phyloP scores from a whole-genome alignment of 2,113 vertebrate genomes.

The Ifrita kowaldi region DNA sequence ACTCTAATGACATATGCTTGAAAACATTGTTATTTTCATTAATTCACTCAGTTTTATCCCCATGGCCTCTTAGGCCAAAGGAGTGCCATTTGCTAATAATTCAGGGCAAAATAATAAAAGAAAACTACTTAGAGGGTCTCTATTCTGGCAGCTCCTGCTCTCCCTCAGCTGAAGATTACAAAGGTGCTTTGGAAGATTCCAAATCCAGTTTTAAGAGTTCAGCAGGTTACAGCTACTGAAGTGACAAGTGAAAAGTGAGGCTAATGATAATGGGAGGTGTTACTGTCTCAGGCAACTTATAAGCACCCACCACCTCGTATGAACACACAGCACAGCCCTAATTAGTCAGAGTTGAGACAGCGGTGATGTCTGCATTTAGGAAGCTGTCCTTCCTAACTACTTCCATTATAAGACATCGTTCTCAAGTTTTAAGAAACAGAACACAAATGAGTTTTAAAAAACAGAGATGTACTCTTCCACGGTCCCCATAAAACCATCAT shows the following conservation, averaged over 20 bases:
- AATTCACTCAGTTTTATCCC: neutral
- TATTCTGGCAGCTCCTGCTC: neutral
- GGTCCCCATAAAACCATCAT: neutral
- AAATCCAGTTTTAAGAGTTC: neutral
- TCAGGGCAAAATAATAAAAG: neutral
- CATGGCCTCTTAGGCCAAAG: neutral
- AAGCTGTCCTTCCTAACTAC: neutral
- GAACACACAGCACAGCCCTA: neutral
- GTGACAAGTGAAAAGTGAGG: neutral
- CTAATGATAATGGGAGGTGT: neutral
- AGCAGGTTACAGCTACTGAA: neutral
- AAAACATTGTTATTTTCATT: neutral
- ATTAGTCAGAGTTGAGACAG: neutral
- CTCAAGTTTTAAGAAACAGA: neutral
- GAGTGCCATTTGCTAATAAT: neutral
- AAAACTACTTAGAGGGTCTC: neutral
- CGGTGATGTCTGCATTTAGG: neutral
- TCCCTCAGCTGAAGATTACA: neutral
- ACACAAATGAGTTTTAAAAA: neutral
- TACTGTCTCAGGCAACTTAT: neutral
- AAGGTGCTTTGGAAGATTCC: neutral
- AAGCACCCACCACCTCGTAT: neutral
- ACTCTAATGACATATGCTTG: neutral
- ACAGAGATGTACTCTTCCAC: neutral
- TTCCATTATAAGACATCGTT: neutral